Base-by-base conservation (phyloP, 2,888 invertebrate species). In the Eupithecia vulgata region DNA sequence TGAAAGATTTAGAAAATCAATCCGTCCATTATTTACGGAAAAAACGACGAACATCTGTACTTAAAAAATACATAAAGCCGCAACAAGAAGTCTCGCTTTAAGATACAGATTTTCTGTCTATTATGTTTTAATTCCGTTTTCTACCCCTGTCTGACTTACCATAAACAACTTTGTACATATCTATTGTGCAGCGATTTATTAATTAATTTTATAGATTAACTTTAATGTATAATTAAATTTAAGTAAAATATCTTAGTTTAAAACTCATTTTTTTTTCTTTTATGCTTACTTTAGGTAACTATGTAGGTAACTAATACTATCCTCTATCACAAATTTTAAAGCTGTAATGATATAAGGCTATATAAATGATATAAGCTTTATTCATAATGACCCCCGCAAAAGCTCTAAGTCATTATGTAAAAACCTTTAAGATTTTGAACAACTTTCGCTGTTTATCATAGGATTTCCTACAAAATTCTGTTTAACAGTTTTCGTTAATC, bases 261-360 rank as follows among this genome's bases (percentile, higher is more conserved):
- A 15, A 59, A 30, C n/a, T 52, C 3, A 6, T 13, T 8, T 42
- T 17, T 45, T 8, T 21, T 10, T n/a, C 5, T 57, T 57, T 57
- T 57, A 25, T 57, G 25, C 21, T 57, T 25, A 52, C n/a, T n/a
- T n/a, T 10, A n/a, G 0, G n/a, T 48, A 7, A 17, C 15, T 45
- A 42, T 42, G 42, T 42, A 45, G 52, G 52, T 57, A 57, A 57
- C 52, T 25, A 57, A 57, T 5, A 25, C 5, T 57, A 57, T 57
- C 13, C 5, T 65, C 65, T 65, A 65, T 65, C 65, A 65, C 65
- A 65, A 57, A 65, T 42, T 65, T 65, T 65, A 65, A 65, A 65
- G 65, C 65, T 65, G 25, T 65, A 21, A 65, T 40, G 40, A 65
- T 40, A 40, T 64, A 7, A 64, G 64, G 37, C 64, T 5, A 25